These are phyloP conservation scores for Chrysolina oricalcia DNA, from an alignment of 2,888 invertebrate species.

Conservation along the genomic window DNA sequence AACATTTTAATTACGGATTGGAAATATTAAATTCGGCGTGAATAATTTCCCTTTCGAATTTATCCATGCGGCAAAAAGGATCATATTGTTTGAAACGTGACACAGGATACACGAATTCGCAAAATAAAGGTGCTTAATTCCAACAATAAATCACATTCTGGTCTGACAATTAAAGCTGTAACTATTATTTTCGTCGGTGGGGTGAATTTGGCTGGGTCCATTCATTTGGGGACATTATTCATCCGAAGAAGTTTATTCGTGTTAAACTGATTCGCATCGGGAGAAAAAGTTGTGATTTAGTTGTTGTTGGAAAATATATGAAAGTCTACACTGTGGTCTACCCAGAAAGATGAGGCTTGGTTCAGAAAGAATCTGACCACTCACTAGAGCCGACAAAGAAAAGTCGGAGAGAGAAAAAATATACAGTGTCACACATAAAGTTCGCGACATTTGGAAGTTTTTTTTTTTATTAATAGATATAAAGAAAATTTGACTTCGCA, in stretches of 20 bases:
- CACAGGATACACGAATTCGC: conserved; percentile 24
- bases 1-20: conserved; percentile 16
- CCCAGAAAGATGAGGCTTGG: too few relatives aligned
- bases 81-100: conserved; percentile 30
- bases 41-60: conserved; percentile 19
- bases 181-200: conserved; percentile 35
- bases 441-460: too few relatives aligned
- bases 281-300: neutral
- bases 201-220: conserved; percentile 17
- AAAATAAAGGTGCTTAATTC: conserved; percentile 36
- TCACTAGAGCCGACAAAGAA: too few relatives aligned
- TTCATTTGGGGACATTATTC: conserved; percentile 27
- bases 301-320: neutral
- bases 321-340: too few relatives aligned
- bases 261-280: neutral
- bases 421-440: too few relatives aligned
- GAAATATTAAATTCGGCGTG: conserved; percentile 3
- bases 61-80: conserved; percentile 23
- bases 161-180: conserved; percentile 39
- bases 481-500: too few relatives aligned
- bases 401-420: too few relatives aligned
- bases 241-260: conserved; percentile 5
- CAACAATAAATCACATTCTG: conserved; percentile 28
- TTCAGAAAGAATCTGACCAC: too few relatives aligned
- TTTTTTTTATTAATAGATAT: too few relatives aligned